Conservation (phyloP, 2,888 invertebrate species). For the Leucoma salicis region DNA sequence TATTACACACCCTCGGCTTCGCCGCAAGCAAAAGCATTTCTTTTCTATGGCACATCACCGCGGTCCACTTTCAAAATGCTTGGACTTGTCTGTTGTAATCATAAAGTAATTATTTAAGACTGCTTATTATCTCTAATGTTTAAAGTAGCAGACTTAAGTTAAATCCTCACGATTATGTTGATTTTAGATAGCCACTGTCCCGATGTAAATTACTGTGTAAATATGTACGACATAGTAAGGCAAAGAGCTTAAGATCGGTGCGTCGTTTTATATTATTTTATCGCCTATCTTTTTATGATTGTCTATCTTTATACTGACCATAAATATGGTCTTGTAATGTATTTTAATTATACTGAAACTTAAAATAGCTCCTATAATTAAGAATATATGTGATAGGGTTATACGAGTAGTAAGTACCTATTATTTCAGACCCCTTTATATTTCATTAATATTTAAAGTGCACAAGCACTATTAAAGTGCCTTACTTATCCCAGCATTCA, state of each 20-base stretch:
- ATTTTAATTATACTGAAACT: too few relatives aligned
- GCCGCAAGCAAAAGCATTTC: too few relatives aligned
- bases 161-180: slow-evolving; percentile 20
- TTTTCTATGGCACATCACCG: too few relatives aligned
- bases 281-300: neutral
- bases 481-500: too few relatives aligned
- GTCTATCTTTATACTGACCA: slow-evolving; percentile 4
- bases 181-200: slow-evolving; percentile 26
- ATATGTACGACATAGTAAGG: slow-evolving; percentile 19
- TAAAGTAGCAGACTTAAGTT: slow-evolving; percentile 27
- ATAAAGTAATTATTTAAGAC: slow-evolving; percentile 24
- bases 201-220: slow-evolving; percentile 17
- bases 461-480: too few relatives aligned
- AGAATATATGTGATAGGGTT: too few relatives aligned
- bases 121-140: slow-evolving; percentile 27
- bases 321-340: neutral
- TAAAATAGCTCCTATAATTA: too few relatives aligned
- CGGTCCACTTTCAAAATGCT: too few relatives aligned
- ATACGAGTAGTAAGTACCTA: too few relatives aligned
- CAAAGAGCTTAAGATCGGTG: slow-evolving; percentile 12
- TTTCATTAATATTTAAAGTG: too few relatives aligned
- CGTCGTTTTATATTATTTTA: slow-evolving; percentile 2
- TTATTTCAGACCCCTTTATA: too few relatives aligned
- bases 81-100: slow-evolving; percentile 16
- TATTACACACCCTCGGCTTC: too few relatives aligned